phyloP scores from a whole-genome alignment of 2,888 invertebrate genomes.

The Campoplex nolae region DNA sequence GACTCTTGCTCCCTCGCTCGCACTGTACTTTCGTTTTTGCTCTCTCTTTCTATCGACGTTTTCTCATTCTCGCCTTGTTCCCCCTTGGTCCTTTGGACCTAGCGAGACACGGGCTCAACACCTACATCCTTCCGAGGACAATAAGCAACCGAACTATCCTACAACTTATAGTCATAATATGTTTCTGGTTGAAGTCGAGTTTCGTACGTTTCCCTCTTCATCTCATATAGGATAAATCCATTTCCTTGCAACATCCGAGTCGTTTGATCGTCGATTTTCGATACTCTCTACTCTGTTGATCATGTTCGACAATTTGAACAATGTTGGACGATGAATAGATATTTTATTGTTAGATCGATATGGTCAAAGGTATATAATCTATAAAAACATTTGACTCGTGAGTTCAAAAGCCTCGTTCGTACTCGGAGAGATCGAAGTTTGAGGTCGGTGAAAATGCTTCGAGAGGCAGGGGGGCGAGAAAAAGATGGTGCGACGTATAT shows the following conservation, averaged over 20 bases:
- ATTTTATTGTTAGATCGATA: background rate
- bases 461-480: constrained; percentile 49
- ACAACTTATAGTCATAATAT: constrained; percentile 35
- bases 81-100: constrained; percentile 46
- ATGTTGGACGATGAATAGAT: background rate
- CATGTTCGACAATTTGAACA: background rate
- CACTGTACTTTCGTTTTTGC: constrained; percentile 10
- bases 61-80: constrained; percentile 55
- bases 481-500: constrained; percentile 9
- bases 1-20: constrained; percentile 49
- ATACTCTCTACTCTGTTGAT: too few species aligned
- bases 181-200: background rate
- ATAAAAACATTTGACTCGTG: background rate
- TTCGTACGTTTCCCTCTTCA: background rate
- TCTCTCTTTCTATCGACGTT: constrained; percentile 45
- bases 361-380: background rate
- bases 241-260: background rate
- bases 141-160: constrained; percentile 67
- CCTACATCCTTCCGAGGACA: constrained; percentile 73
- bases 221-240: background rate
- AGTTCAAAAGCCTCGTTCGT: background rate
- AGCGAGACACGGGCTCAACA: constrained; percentile 76
- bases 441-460: constrained; percentile 43
- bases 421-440: constrained; percentile 50
- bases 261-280: background rate